phyloP scores from a whole-genome alignment of 2,113 vertebrate genomes.

The Polypterus senegalus region DNA sequence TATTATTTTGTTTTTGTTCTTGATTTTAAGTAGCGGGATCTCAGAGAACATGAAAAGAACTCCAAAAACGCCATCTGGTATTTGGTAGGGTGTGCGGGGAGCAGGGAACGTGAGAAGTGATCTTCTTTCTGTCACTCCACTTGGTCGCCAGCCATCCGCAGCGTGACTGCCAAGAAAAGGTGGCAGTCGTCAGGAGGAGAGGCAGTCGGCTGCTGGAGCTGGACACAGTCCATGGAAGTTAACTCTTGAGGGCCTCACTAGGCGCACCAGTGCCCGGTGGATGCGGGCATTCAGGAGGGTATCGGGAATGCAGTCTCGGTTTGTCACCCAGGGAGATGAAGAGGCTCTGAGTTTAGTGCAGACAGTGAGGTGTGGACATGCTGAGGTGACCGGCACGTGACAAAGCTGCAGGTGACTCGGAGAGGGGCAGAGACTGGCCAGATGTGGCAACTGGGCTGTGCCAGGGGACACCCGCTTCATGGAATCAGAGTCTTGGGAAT shows the following conservation, averaged over 20 bases:
- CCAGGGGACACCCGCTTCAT: no score
- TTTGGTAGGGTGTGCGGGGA: constrained; percentile 72
- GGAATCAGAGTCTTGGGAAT: no score
- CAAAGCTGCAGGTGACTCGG: no score
- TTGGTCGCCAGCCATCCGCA: constrained; percentile 81
- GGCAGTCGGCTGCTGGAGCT: constrained; percentile 22
- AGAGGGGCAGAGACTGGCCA: no score
- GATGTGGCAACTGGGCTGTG: no score
- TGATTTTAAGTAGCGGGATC: constrained; percentile 64
- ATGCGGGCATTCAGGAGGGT: no score
- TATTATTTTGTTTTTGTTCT: neutral
- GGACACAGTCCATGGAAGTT: constrained; percentile 29
- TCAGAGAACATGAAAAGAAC: constrained; percentile 76
- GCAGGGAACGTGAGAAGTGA: constrained; percentile 76
- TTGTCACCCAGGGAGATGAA: no score
- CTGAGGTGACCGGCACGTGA: no score
- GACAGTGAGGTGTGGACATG: no score
- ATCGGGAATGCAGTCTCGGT: no score
- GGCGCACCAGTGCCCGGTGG: no score
- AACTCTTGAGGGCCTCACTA: constrained; percentile 19
- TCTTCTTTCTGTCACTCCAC: constrained; percentile 75
- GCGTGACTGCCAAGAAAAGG: constrained; percentile 85
- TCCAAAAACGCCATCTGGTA: constrained; percentile 96
- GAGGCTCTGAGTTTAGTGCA: no score
- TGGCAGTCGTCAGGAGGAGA: constrained; percentile 68